These are phyloP conservation scores for Aleiodes alternator DNA, from an alignment of 2,888 invertebrate genomes.

Conservation along the genomic window DNA sequence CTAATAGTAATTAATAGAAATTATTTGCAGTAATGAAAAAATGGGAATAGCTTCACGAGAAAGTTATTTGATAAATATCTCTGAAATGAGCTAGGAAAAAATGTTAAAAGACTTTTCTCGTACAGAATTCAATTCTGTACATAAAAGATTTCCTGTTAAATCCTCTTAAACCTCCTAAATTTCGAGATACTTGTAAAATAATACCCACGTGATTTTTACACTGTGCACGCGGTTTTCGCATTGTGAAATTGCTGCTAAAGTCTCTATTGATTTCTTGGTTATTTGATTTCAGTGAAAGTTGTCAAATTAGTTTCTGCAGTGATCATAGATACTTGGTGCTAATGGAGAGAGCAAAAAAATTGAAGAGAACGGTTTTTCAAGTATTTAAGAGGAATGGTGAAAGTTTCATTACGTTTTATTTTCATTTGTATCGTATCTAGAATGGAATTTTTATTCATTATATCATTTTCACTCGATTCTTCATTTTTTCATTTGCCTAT, in stretches of 20 bases:
- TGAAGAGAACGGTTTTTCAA: constrained; percentile 23
- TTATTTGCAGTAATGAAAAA: background rate
- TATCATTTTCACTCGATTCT: background rate
- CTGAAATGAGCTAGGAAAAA: too few species aligned
- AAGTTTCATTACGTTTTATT: constrained; percentile 51
- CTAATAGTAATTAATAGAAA: too few species aligned
- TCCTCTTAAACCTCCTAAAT: too few species aligned
- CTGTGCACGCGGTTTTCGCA: too few species aligned
- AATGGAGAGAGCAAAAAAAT: background rate
- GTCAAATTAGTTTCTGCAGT: constrained; percentile 19
- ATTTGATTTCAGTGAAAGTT: constrained; percentile 25
- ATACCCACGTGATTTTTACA: too few species aligned
- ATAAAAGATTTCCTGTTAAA: too few species aligned
- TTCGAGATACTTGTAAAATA: too few species aligned
- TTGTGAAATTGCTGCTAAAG: too few species aligned
- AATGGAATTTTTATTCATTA: constrained; percentile 27
- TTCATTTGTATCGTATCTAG: constrained; percentile 21
- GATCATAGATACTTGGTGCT: background rate
- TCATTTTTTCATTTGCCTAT: background rate
- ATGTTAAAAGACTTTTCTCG: too few species aligned
- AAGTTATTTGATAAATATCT: too few species aligned
- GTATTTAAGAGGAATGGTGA: constrained; percentile 42
- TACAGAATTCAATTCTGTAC: too few species aligned
- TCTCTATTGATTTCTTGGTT: constrained; percentile 1
- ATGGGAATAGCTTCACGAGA: background rate